Evolutionary conservation across 2,113 vertebrate genomes (phyloP), one percentile per base, ranked within the genome.

Genomic region (Notarius quadriscutis): DNA sequence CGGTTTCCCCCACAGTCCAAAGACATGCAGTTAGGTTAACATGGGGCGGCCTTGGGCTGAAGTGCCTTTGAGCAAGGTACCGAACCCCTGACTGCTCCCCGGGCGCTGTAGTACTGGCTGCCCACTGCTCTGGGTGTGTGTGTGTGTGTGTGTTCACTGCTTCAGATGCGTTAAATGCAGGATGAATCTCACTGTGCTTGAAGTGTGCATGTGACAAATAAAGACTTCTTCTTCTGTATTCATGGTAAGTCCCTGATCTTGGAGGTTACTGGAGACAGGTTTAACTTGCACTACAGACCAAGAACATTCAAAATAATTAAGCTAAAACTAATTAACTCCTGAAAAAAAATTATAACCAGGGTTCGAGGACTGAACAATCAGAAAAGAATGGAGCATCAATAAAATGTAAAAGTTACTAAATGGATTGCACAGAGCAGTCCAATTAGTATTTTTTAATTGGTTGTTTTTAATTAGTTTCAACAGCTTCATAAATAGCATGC

Each of bases 381-480:
- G 1, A 53, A 25, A 78, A 51, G 22, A 27, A 51, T 53, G 53
- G 5, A 53, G 22, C 75, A 53, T n/a, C 48, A 34, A 72, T 41
- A 72, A 77, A 77, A 77, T 25, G 6, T 11, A 51, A 25, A 25
- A 27, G 75, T 78, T 78, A 9, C 53, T 17, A 55, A 15, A 79
- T 79, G 51, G n/a, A 30, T 79, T 57, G 51, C 7, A n/a, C n/a
- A 30, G n/a, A 78, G 30, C 14, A 30, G 51, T 27, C 51, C 77
- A 79, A 17, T 14, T 25, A 27, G 72, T 50, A 22, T 27, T 25
- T 50, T 25, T 51, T 74, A 53, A 57, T 57, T 30, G 25, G 5
- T 34, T 58, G 20, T 60, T 60, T 58, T 60, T 30, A 27, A 81
- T 81, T 81, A 50, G 57, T 41, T 81, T 62, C 60, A 81, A 60